phyloP scores from a whole-genome alignment of 2,113 vertebrate species.

The Lepus americanus region DNA sequence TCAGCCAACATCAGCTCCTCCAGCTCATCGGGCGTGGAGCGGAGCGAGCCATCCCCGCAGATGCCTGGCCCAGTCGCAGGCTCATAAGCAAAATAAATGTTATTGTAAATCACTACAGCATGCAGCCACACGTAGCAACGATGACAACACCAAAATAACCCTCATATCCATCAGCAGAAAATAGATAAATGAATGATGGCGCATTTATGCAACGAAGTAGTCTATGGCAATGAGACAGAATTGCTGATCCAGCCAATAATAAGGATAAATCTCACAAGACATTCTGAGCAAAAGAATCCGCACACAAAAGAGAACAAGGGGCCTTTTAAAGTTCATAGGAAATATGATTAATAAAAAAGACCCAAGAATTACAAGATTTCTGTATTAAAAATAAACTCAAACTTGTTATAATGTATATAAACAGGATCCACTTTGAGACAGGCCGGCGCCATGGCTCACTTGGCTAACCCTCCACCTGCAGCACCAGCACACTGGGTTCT shows the following conservation, averaged over 20 bases:
- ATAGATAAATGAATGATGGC: neutral
- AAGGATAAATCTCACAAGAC: neutral
- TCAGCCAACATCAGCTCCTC: neutral
- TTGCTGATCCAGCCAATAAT: neutral
- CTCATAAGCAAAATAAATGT: neutral
- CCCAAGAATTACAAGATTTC: no score
- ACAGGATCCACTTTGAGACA: no score
- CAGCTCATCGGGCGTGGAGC: neutral
- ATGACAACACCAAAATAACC: neutral
- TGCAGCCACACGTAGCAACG: neutral
- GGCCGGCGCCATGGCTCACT: no score
- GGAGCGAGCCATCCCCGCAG: neutral
- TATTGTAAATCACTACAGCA: neutral
- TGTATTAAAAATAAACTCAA: no score
- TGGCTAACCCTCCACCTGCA: no score
- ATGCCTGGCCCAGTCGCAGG: neutral
- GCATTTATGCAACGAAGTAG: neutral
- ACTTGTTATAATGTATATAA: no score
- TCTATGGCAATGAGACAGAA: neutral
- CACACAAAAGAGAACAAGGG: neutral
- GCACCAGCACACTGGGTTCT: no score
- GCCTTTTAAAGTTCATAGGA: no score
- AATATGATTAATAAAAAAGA: no score
- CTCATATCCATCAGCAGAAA: neutral
- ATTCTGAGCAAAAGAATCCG: neutral